phyloP scores from a whole-genome alignment of 2,888 invertebrate genomes.

The Chrysodeixis includens region DNA sequence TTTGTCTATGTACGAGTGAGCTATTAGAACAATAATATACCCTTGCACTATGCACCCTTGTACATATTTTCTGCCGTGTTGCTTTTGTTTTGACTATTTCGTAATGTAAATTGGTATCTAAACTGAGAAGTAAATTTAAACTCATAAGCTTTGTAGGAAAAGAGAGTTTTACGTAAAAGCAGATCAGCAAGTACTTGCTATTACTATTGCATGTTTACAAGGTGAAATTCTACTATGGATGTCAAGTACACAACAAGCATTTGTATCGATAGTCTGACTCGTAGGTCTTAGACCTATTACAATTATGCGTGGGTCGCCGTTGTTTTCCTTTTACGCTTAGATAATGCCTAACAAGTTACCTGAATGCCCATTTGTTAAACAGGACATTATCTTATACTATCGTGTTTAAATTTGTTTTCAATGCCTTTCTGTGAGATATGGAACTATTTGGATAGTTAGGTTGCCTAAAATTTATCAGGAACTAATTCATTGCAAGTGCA shows the following conservation, averaged over 20 bases:
- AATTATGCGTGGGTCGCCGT: slow-evolving; percentile 38
- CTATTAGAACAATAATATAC: no score
- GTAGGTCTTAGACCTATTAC: slow-evolving; percentile 19
- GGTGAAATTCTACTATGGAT: background rate
- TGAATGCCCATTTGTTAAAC: slow-evolving; percentile 28
- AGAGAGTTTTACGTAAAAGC: background rate
- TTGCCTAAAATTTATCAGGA: slow-evolving; percentile 4
- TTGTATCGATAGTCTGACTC: background rate
- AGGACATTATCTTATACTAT: slow-evolving; percentile 39
- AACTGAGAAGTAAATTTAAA: no score
- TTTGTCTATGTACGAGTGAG: no score
- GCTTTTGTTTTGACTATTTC: no score
- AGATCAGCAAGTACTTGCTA: background rate
- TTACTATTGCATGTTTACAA: background rate
- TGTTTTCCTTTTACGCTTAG: slow-evolving; percentile 33
- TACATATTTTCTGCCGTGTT: no score
- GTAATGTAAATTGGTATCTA: no score
- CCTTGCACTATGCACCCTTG: no score
- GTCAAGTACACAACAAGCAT: background rate
- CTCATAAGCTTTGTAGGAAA: no score
- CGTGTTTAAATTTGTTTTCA: slow-evolving; percentile 40
- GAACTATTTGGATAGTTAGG: background rate
- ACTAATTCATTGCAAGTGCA: background rate
- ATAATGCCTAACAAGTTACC: slow-evolving; percentile 35
- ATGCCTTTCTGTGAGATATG: slow-evolving; percentile 18